phyloP scores from a whole-genome alignment of 2,113 vertebrate genomes.

The Trinectes maculatus region DNA sequence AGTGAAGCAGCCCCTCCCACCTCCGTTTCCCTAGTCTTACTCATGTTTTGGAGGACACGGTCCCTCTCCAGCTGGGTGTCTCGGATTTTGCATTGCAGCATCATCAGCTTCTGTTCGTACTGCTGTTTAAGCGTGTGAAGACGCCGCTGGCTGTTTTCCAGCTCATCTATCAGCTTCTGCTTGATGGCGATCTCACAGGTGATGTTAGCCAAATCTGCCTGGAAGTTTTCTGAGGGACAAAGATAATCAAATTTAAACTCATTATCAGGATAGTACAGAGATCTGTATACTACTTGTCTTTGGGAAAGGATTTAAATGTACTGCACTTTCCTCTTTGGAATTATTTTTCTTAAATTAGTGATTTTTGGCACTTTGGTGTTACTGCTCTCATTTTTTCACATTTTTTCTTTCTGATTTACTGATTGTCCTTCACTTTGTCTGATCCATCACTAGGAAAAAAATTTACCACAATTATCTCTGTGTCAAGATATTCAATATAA shows the following conservation, averaged over 20 bases:
- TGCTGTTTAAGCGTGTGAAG: conserved; percentile 95
- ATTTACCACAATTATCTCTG: too few relatives aligned
- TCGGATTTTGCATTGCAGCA: conserved; percentile 94
- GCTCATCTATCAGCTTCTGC: conserved; percentile 97
- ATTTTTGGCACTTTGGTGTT: not conserved
- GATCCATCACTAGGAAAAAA: too few relatives aligned
- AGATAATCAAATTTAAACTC: not conserved
- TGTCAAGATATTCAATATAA: too few relatives aligned
- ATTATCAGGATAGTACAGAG: not conserved
- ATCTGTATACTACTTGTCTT: too few relatives aligned
- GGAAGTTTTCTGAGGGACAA: conserved; percentile 85
- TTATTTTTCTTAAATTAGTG: not conserved
- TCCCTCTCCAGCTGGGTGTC: conserved; percentile 97
- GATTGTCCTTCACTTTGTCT: too few relatives aligned
- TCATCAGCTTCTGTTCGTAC: conserved; percentile 97
- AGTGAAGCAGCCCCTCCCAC: too few relatives aligned
- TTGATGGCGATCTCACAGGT: conserved; percentile 99
- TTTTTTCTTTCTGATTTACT: too few relatives aligned
- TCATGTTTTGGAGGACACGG: conserved; percentile 95
- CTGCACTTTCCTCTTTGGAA: not conserved
- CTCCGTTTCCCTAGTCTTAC: too few relatives aligned
- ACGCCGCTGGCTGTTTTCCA: conserved; percentile 96
- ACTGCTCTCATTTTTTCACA: too few relatives aligned
- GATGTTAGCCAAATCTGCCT: conserved; percentile 96
- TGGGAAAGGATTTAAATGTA: too few relatives aligned